Conservation (phyloP, 2,113 vertebrate genomes). For the Neoarius graeffei region DNA sequence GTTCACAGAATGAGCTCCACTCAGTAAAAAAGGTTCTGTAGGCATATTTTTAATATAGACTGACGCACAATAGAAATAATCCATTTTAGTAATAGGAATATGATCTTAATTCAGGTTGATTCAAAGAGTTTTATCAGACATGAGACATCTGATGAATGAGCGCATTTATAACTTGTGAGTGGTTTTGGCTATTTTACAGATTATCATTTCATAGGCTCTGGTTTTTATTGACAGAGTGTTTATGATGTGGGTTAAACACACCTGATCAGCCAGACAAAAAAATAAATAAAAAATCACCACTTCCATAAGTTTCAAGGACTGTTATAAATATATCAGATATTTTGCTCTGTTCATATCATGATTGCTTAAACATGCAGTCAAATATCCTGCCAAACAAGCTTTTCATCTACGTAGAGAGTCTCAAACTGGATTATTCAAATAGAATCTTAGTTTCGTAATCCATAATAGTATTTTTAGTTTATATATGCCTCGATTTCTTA, state of each 20-base stretch:
- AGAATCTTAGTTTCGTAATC: background rate
- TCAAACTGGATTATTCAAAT: constrained; percentile 29
- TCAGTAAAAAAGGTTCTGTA: background rate
- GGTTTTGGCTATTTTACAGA: constrained; percentile 5
- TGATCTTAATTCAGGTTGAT: constrained; percentile 14
- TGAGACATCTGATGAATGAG: background rate
- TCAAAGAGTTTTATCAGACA: constrained; percentile 11
- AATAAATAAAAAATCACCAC: background rate
- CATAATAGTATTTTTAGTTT: constrained; percentile 10
- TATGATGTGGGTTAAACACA: background rate
- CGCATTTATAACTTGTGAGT: constrained; percentile 3
- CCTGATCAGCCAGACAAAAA: constrained; percentile 11
- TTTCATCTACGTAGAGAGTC: background rate
- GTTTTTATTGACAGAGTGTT: background rate
- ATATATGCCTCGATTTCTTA: background rate
- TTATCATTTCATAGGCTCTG: background rate
- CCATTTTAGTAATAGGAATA: background rate
- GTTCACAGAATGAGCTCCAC: background rate
- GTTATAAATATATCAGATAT: background rate
- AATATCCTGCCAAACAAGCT: constrained; percentile 33
- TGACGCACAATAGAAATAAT: background rate
- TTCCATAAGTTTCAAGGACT: background rate
- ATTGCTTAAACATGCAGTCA: constrained; percentile 22
- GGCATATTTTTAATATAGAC: constrained; percentile 2
- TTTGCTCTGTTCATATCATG: constrained; percentile 14